Evolutionary conservation across 2,888 invertebrate species (phyloP).

Genomic region (Lagria hirta): DNA sequence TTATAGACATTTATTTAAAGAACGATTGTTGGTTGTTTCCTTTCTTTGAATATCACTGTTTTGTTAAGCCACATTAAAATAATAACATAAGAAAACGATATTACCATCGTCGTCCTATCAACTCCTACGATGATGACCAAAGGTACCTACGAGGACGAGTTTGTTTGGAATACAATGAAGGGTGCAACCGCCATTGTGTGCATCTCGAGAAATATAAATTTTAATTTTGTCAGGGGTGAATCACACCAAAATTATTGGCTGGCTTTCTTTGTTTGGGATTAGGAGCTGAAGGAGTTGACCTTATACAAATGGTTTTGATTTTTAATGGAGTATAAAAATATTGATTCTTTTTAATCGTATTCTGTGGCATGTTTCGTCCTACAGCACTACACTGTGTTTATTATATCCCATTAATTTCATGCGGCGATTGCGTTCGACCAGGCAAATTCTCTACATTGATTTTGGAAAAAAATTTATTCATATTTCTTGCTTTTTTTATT

Average conservation of each 20-base stretch:
- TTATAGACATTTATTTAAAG: conserved; percentile 34
- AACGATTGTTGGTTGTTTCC: conserved; percentile 35
- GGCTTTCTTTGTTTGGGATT: conserved; percentile 7
- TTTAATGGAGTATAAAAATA: conserved; percentile 4
- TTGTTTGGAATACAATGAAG: conserved; percentile 35
- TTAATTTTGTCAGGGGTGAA: conserved; percentile 17
- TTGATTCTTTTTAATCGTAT: conserved; percentile 23
- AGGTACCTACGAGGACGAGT: conserved; percentile 7
- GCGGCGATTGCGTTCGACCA: conserved; percentile 15
- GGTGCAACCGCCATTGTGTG: conserved; percentile 36
- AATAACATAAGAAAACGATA: conserved; percentile 26
- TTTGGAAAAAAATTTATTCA: no score
- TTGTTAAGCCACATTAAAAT: conserved; percentile 29
- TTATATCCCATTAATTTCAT: conserved; percentile 28
- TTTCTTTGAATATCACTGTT: conserved; percentile 28
- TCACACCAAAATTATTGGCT: conserved; percentile 10
- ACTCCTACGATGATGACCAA: conserved; percentile 10
- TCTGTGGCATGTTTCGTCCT: conserved; percentile 24
- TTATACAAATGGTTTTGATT: conserved; percentile 3
- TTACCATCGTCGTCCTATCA: conserved; percentile 11
- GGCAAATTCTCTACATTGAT: conserved; percentile 2
- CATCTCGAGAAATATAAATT: conserved; percentile 22
- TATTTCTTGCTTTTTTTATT: no score
- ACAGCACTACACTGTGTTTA: conserved; percentile 25
- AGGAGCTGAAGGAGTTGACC: conserved; percentile 4